A percentile compares a stretch with the other conserved stretches of the same genome.
Conservation (phyloP, 2,113 vertebrate species). For the Lophura nycthemera region DNA sequence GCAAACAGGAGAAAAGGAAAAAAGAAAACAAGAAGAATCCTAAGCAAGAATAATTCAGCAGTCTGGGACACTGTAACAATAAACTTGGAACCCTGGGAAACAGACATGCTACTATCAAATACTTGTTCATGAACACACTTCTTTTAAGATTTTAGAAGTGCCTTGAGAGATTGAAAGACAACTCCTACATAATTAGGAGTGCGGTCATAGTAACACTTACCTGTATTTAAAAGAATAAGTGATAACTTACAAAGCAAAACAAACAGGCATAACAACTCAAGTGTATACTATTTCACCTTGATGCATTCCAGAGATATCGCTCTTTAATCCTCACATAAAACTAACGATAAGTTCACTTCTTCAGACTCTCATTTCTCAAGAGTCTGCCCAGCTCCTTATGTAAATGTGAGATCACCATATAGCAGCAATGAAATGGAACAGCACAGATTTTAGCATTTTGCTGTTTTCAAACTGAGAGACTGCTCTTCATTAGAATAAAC, state of each 20-base stretch:
- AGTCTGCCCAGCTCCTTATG: not conserved
- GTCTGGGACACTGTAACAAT: accelerated
- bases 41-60: not conserved
- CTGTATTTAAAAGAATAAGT: not conserved
- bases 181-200: not conserved
- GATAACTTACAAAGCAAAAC: not conserved
- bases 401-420: not conserved
- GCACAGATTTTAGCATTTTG: not conserved
- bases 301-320: not conserved
- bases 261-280: not conserved
- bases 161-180: not conserved
- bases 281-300: not conserved
- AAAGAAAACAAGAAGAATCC: not conserved
- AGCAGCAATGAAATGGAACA: not conserved
- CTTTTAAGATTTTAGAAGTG: not conserved
- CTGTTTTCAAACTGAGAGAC: not conserved
- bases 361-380: not conserved
- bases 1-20: not conserved
- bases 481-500: not conserved
- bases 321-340: not conserved
- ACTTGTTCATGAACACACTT: not conserved
- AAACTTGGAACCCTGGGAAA: not conserved
- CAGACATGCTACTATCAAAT: accelerated
- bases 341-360: not conserved
- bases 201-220: not conserved